Evolutionary conservation across 2,113 vertebrate species (phyloP).

Genomic region (Trogon surrucura): DNA sequence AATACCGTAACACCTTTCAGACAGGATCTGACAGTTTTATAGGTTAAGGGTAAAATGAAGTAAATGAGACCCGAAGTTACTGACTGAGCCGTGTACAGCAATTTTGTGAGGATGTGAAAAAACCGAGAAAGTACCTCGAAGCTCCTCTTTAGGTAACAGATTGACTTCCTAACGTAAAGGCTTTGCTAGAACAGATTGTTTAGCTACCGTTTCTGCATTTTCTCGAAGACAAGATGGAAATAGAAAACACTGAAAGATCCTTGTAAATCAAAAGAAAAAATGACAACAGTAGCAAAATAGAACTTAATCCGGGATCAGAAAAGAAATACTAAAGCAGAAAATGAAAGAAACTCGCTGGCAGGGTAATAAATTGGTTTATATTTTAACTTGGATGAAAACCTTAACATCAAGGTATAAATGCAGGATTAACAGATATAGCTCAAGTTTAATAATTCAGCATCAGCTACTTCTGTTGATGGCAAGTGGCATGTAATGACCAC

Average conservation of each 20-base stretch:
- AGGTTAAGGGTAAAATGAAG: neutral
- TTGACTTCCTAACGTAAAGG: neutral
- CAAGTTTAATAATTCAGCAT: neutral
- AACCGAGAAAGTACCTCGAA: neutral
- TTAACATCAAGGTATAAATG: neutral
- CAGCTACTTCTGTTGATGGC: neutral
- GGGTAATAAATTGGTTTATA: neutral
- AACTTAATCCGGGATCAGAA: neutral
- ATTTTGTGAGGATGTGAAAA: neutral
- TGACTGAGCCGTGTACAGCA: neutral
- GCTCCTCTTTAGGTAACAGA: neutral
- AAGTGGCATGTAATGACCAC: neutral
- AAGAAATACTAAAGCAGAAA: neutral
- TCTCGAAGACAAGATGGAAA: neutral
- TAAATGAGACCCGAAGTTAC: neutral
- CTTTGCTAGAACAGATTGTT: neutral
- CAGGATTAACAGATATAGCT: neutral
- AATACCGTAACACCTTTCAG: neutral
- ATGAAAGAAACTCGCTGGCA: neutral
- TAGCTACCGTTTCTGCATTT: neutral
- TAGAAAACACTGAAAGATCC: neutral
- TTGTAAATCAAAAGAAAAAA: conserved; percentile 37
- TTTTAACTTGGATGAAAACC: neutral
- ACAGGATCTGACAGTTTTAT: neutral
- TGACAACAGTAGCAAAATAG: neutral